Evolutionary conservation across 1,140 invertebrate species (phyloP), one percentile per base, ranked within the genome.

Genomic region (Drosophila malerkotliana): DNA sequence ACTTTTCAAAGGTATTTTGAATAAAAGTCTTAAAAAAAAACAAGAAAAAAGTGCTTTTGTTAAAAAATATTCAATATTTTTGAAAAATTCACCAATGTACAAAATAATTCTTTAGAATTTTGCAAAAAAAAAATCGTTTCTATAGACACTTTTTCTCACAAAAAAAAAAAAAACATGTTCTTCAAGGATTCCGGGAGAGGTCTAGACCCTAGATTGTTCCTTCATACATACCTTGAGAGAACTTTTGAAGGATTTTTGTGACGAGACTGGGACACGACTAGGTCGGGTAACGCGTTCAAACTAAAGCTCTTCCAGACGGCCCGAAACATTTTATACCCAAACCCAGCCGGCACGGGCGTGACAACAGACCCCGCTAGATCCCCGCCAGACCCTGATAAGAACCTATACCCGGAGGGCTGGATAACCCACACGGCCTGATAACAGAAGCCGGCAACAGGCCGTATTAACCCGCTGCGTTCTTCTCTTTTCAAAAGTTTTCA

Each of bases 241-340:
- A 58, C 14, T 39, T 5, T 59, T 68, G 9, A 12, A 58, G 21
- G 24, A 26, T 24, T 4, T 59, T 32, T 7, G 15, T 39, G 34
- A 79, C 24, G 52, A 52, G 9, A 10, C 63, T 72, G 53, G 47
- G 63, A 66, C 59, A 77, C 76, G 58, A 45, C 76, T 52, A 47
- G 37, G 55, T n/a, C 58, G 63, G 58, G 53, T 47, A 34, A 58
- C 77, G 53, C 64, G 67, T 69, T 69, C 52, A 71, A 69, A 88
- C 79, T 87, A 76, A 87, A 63, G 61, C 57, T 48, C 21, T 41
- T 14, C 30, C 48, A 39, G 52, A 44, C 32, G 15, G 54, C 47
- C 62, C 59, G 66, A 59, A 88, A 61, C 68, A 75, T 62, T 83
- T 58, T 87, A 87, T 87, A 87, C 71, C 57, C 62, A 28, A 48